Base-by-base conservation (phyloP, 2,113 vertebrate species). In the Turnix velox region DNA sequence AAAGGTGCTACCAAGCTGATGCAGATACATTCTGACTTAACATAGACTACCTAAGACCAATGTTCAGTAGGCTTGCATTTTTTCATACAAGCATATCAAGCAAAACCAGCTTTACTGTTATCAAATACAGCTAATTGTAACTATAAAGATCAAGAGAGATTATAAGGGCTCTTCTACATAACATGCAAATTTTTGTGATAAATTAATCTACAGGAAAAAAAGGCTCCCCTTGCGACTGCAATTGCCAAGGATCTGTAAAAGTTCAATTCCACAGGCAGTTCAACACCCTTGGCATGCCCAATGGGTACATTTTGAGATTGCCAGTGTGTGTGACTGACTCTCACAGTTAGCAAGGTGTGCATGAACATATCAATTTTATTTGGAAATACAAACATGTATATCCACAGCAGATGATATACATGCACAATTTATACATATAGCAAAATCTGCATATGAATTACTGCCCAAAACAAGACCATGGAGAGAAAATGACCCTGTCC, bases 301-400 rank as follows among this genome's bases (percentile, higher is more conserved):
- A 12, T 2, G 4, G 20, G 3, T 19, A 37, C 7, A 27, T 54
- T 22, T 7, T 7, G 23, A 68, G 8, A 74, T 28, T 2, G 0
- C 7, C 40, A 4, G 27, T 6, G 18, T 7, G 11, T 3, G 3
- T 1, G 10, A 40, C 55, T n/a, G 20, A 27, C 28, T 61, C 57
- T 27, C 31, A 35, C 46, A 15, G 13, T 49, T 49, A 58, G 15
- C 45, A 61, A 78, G 8, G 14, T 52, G 4, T 20, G 37, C 30
- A 4, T 0, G 9, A 30, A 75, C 2, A 1, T 1, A 4, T 10
- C 4, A 5, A 16, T 7, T 65, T 74, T 52, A 58, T 57, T 37
- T 33, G 37, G 10, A 61, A n/a, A 28, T 10, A 48, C 4, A 61
- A 78, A 74, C 4, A 46, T 0, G 0, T 4, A 9, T 10, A 30